A percentile compares a stretch with the other conserved stretches of the same genome.
Evolutionary conservation across 2,797 vertebrate genomes (phyloP).

Genomic region (Margarornis squamiger): DNA sequence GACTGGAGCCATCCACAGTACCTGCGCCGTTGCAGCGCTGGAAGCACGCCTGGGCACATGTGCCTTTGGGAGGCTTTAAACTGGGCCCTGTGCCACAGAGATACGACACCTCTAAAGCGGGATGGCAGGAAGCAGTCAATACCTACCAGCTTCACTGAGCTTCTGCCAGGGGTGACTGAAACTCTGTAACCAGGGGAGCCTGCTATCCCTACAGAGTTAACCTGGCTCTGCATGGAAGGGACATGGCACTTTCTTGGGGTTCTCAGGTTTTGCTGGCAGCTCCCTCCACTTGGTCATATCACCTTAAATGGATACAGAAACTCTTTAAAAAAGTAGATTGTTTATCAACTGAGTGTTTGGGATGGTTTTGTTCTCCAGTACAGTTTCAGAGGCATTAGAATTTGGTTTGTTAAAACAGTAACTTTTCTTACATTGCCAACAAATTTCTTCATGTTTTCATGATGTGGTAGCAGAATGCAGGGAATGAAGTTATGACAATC

Average conservation of each 20-base stretch:
- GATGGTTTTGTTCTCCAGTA: neutral
- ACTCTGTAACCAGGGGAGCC: neutral
- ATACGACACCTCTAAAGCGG: neutral
- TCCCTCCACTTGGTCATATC: neutral
- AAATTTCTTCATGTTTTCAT: neutral
- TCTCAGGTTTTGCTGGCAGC: neutral
- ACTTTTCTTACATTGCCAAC: neutral
- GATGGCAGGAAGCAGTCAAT: neutral
- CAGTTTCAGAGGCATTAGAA: neutral
- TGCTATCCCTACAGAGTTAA: rapidly evolving
- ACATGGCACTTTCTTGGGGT: rapidly evolving
- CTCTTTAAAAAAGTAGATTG: rapidly evolving
- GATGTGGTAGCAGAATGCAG: neutral
- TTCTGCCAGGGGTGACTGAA: rapidly evolving
- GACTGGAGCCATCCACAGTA: neutral
- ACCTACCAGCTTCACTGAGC: neutral
- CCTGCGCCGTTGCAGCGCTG: neutral
- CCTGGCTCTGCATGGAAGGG: neutral
- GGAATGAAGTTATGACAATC: neutral
- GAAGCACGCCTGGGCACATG: neutral
- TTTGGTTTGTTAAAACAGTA: neutral
- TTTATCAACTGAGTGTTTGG: neutral
- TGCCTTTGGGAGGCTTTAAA: neutral
- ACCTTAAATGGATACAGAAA: neutral
- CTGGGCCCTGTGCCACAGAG: neutral